Percentiles rank a stretch among this genome's conserved stretches.
Evolutionary conservation across 2,888 invertebrate species (phyloP).

Genomic region (Gortyna flavago): DNA sequence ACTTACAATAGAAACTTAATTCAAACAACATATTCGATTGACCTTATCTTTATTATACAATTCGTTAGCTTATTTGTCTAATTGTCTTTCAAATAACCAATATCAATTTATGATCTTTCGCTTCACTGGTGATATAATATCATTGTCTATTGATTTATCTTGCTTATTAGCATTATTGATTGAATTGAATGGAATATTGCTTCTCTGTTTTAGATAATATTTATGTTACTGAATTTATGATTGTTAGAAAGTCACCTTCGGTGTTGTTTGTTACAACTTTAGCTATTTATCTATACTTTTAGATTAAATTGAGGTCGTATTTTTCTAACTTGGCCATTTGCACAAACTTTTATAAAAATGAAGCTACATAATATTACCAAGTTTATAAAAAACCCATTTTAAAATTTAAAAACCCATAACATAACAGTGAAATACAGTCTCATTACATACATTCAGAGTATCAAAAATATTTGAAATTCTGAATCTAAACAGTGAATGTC

Average conservation of each 20-base stretch:
- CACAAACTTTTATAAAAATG: not conserved
- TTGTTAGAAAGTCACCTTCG: constrained; percentile 5
- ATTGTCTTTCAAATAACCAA: constrained; percentile 41
- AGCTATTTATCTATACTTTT: not conserved
- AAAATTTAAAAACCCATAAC: not conserved
- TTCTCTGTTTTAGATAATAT: constrained; percentile 23
- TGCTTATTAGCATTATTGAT: constrained; percentile 31
- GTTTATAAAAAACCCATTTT: too few relatives aligned
- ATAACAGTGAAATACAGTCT: not conserved
- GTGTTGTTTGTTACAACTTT: constrained; percentile 9
- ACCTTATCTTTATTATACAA: constrained; percentile 22
- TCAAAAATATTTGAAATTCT: too few relatives aligned
- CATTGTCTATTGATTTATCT: constrained; percentile 38
- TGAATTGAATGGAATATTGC: constrained; percentile 16
- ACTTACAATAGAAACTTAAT: constrained; percentile 16
- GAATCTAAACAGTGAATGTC: not conserved
- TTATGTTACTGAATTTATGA: constrained; percentile 2
- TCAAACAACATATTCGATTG: constrained; percentile 18
- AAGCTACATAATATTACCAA: not conserved
- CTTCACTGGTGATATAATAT: constrained; percentile 33
- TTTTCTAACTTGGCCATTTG: not conserved
- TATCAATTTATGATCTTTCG: constrained; percentile 38
- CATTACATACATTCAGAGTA: not conserved
- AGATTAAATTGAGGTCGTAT: not conserved
- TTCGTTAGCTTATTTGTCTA: constrained; percentile 36